Conservation (phyloP, 2,888 invertebrate species). For the Anoncus sp. region DNA sequence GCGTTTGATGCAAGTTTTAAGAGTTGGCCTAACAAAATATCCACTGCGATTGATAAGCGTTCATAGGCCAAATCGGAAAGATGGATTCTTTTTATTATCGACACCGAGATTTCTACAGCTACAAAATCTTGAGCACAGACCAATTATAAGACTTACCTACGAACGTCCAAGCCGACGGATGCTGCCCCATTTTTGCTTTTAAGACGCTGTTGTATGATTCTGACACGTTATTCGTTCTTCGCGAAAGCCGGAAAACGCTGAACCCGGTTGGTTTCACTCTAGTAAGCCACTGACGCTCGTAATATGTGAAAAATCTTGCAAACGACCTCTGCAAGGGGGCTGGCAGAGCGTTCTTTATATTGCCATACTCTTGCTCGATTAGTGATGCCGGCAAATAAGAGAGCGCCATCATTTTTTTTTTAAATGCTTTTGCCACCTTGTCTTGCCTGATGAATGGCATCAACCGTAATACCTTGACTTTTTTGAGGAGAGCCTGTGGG, state of each 20-base stretch:
- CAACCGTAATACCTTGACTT: background rate
- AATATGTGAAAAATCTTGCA: constrained; percentile 13
- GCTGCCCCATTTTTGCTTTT: constrained; percentile 32
- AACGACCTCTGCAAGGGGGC: background rate
- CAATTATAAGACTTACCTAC: too few relatives aligned
- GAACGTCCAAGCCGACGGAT: constrained; percentile 52
- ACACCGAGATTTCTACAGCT: background rate
- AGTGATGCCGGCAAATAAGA: constrained; percentile 43
- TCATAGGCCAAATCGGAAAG: background rate
- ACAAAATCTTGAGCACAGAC: too few relatives aligned
- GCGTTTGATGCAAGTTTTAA: background rate
- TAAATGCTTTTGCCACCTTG: constrained; percentile 33
- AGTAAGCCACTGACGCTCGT: constrained; percentile 43
- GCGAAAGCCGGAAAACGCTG: constrained; percentile 35
- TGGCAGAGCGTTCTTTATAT: constrained; percentile 7
- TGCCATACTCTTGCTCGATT: background rate
- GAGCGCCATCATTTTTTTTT: constrained; percentile 49
- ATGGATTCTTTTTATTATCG: background rate
- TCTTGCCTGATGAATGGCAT: constrained; percentile 3
- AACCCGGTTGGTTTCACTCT: constrained; percentile 54
- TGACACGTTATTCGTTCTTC: constrained; percentile 49
- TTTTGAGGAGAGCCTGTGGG: constrained; percentile 10
- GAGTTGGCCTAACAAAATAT: background rate
- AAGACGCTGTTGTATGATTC: constrained; percentile 45
- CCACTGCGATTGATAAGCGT: background rate